Base-by-base conservation (phyloP, 2,797 vertebrate genomes). In the Paedocypris micromegethes region DNA sequence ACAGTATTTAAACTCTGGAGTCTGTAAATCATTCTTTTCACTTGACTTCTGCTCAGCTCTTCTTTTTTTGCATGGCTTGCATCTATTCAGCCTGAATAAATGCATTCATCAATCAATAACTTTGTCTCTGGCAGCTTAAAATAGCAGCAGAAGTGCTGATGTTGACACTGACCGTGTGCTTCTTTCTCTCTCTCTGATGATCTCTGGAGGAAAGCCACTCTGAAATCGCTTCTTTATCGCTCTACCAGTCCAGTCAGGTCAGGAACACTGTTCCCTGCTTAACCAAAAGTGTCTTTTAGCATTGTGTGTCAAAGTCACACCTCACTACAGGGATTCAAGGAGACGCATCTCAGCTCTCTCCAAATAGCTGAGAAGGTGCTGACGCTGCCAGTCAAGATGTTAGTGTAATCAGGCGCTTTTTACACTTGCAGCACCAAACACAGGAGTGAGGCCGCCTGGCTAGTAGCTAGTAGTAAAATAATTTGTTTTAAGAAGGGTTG, bases 361-460 rank as follows among this genome's bases (percentile, higher is more conserved):
- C 83, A 88, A 88, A 89, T 90, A 89, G 80, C 81, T 38, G 70
- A 72, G 49, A 67, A 72, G 66, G 42, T 75, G 81, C 80, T 86
- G 85, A 87, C 78, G 84, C 81, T 66, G 80, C 72, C 59, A 78
- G 83, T 66, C 49, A 87, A 85, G 85, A 72, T 86, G 67, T 61
- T 61, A 40, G 39, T 48, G 58, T 86, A 86, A 77, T 77, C 79
- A 80, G 72, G 76, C 41, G 9, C 37, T n/a, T 49, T 23, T 23
- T 23, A 23, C 23, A 23, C 23, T 23, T 23, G 23, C 23, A 23
- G 23, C 23, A 23, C 23, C 23, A 23, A 23, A 23, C 23, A 23
- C 23, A 23, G 1, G 23, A 23, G 23, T 23, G 23, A 23, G 23
- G 23, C 23, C 23, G 23, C 23, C 23, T 23, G 23, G 23, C 23